Percentiles rank a stretch among this genome's conserved stretches.
Evolutionary conservation across 1,140 invertebrate species (phyloP).

Genomic region (Drosophila elegans): DNA sequence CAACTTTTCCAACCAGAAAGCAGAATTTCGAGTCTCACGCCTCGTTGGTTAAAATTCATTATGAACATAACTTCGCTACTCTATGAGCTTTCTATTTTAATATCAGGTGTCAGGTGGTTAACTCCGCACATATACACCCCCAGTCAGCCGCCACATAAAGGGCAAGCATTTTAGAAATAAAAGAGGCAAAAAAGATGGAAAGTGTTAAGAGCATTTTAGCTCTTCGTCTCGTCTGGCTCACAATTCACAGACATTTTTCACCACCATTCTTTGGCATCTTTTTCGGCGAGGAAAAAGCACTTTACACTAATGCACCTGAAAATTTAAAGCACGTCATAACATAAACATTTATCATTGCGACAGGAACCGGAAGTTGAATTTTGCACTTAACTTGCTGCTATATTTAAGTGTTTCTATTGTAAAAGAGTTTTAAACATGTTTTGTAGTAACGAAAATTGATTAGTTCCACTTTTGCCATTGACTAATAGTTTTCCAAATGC

Average conservation of each 20-base stretch:
- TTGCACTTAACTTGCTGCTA: conserved; percentile 35
- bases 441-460: too few relatives aligned
- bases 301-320: conserved; percentile 83
- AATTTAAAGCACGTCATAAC: conserved; percentile 83
- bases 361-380: conserved; percentile 48
- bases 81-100: conserved; percentile 13
- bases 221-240: conserved; percentile 48
- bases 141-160: conserved; percentile 12
- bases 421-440: background rate
- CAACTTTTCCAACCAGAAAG: too few relatives aligned
- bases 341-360: conserved; percentile 76
- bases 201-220: conserved; percentile 81
- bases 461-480: too few relatives aligned
- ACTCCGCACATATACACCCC: conserved; percentile 6
- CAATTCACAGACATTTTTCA: conserved; percentile 64
- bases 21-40: background rate
- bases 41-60: conserved; percentile 2
- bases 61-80: background rate
- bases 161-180: conserved; percentile 6
- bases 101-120: conserved; percentile 47
- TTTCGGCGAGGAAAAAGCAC: conserved; percentile 70
- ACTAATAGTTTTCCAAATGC: background rate
- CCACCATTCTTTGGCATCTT: conserved; percentile 59
- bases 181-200: conserved; percentile 50
- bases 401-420: conserved; percentile 14